Evolutionary conservation across 2,113 vertebrate species (phyloP), one percentile per base, ranked within the genome.

Genomic region (Tachysurus fulvidraco): DNA sequence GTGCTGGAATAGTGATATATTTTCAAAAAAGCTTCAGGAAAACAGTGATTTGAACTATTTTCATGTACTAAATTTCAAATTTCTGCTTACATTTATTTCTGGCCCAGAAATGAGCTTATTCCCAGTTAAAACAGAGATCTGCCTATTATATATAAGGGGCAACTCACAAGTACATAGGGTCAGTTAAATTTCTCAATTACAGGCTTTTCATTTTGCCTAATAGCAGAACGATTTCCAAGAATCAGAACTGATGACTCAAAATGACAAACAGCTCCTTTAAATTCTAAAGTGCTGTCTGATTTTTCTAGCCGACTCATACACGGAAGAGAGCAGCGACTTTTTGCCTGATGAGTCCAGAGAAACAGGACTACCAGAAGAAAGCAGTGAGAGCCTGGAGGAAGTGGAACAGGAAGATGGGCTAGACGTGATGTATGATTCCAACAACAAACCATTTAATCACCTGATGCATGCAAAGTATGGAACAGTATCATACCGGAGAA

Each of bases 401-500:
- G 36, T 62, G 21, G 59, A 92, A 85, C 90, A 84, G 84, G 73
- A 90, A 60, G 3, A 59, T 1, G 71, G 55, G 84, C 30, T 90
- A 83, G 2, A 91, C 84, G 2, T 88, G 62, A 6, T 25, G n/a
- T 84, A 69, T 89, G 5, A 69, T 87, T 73, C 86, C 86, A 3
- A 92, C 5, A 95, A 93, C 14, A 94, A 94, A 76, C 93, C 94
- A 55, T 95, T 96, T 85, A 93, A 96, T 92, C 94, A 95, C 89
- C 95, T 95, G 92, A 93, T 91, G 82, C 94, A 95, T 2, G 95
- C 96, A 88, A 95, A 95, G 84, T 99, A 98, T 91, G 96, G 97
- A 88, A 98, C 97, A 0, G 96, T 97, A 92, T 99, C 97, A 79
- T 99, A 98, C 89, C 94, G 98, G 76, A 98, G 95, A 93, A 99